Percentiles rank a stretch among this genome's conserved stretches.
Conservation (phyloP, 2,113 vertebrate species). For the Cichladusa arquata region DNA sequence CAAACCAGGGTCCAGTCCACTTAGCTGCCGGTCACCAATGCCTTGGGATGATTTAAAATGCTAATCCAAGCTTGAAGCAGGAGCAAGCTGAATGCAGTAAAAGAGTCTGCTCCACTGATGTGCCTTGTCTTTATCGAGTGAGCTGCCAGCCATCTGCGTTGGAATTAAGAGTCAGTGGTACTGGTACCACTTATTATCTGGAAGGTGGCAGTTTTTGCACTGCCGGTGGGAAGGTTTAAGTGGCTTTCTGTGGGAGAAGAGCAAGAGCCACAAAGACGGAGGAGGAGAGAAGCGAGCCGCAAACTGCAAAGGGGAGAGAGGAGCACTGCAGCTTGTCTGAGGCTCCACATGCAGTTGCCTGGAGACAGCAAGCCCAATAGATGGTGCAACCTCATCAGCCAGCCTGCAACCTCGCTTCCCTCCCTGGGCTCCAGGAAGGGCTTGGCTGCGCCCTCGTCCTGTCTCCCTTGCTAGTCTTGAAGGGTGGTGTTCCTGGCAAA, state of each 20-base stretch:
- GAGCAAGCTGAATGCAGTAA: accelerated
- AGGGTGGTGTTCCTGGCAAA: neutral
- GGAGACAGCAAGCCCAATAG: neutral
- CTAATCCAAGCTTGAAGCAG: accelerated
- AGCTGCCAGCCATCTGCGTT: neutral
- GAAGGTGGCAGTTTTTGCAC: neutral
- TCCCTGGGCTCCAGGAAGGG: neutral
- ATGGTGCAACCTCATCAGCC: neutral
- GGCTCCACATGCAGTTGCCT: neutral
- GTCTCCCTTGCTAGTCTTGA: neutral
- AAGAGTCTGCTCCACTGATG: neutral
- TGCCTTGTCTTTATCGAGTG: accelerated
- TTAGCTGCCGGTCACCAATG: accelerated
- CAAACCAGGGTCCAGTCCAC: neutral
- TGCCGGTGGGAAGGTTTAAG: neutral
- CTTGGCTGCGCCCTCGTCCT: neutral
- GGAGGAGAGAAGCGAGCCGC: neutral
- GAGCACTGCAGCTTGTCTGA: neutral
- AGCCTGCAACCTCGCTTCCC: neutral
- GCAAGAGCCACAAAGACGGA: neutral
- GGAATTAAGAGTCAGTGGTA: neutral
- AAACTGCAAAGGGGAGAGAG: neutral
- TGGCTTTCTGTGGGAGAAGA: neutral
- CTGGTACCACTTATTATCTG: neutral
- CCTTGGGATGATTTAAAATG: neutral